Base-by-base conservation (phyloP, 2,797 vertebrate genomes). In the Acanthis flammea region DNA sequence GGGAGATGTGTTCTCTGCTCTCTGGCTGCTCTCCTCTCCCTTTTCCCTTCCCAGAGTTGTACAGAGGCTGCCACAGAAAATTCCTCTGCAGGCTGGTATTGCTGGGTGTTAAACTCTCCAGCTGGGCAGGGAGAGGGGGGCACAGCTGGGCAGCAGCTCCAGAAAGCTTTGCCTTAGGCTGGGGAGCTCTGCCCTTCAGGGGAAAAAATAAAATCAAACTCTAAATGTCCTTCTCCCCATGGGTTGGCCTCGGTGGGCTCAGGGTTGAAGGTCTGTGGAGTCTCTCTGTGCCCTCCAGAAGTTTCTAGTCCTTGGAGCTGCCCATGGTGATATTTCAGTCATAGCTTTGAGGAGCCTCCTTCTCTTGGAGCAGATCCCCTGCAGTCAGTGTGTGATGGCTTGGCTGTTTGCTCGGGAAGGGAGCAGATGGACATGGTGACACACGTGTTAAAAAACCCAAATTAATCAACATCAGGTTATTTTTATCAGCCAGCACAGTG, bases 341-440 rank as follows among this genome's bases (percentile, higher is more conserved):
- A 12, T 33, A 14, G 63, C 61, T 28, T 4, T 1, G 33, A 70
- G 82, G 60, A 86, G 50, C 47, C 2, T 3, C 4, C 30, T 15
- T 15, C 51, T 35, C 28, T 8, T 50, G 66, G 88, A 86, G 85
- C 84, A n/a, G 62, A 14, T 41, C 44, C 47, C 71, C 63, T 73
- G 83, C 2, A 41, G 6, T 19, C 27, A 2, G 24, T 7, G 9
- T 3, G 1, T 12, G 37, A 2, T 62, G 75, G 27, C 72, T 84
- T 23, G 41, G 76, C 86, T 76, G 21, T 22, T 73, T 67, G 30
- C 68, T 70, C 12, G 42, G 90, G 61, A 62, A 68, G 57, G 67
- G 67, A 90, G 90, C 94, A 96, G 93, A 94, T 95, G 96, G 95
- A n/a, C 17, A 9, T 0, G 37, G 22, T 71, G 90, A 93, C 82